Evolutionary conservation across 2,113 vertebrate genomes (phyloP), one percentile per base, ranked within the genome.

Genomic region (Pteruthius melanotis): DNA sequence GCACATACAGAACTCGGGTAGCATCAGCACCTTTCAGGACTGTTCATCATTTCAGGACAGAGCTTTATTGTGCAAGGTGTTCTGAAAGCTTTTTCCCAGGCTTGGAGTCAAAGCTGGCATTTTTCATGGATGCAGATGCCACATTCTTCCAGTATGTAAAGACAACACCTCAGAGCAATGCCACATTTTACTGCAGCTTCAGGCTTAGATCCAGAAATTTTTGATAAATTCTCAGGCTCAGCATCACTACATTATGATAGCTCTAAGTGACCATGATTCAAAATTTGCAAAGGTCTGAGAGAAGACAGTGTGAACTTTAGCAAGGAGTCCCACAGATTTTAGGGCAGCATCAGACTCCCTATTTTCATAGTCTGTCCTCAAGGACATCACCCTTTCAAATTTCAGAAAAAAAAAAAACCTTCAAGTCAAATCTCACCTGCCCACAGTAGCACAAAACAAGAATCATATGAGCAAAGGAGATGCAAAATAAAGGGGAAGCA

Each of bases 201-300:
- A 64, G 53, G 40, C 45, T 60, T 56, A 39, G 16, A 60, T 52
- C 7, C 31, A 52, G 5, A 90, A 71, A 39, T 9, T 60, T 33
- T 44, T 30, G 14, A 74, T 9, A 76, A 77, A 37, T 80, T 92
- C 44, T 77, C 54, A 63, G 14, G 50, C 35, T 90, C 70, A 83
- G 61, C 18, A 80, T 27, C 23, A 23, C 16, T 45, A 1, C 16
- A 79, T 33, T 86, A 28, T 2, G 16, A 10, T 15, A 77, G 28
- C 22, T 77, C 42, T 22, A 10, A 86, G 54, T 0, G 0, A 64
- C 11, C 10, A 9, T 0, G 7, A 75, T 12, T 72, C 24, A 49
- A 40, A 47, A 20, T 52, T 26, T 47, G 39, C 49, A 27, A 54
- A 69, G 9, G 19, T 63, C 42, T 78, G 27, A 57, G 19, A 92